A percentile compares a stretch with the other conserved stretches of the same genome.
phyloP scores from a whole-genome alignment of 2,797 vertebrate species.

The Centropyge bicolor region DNA sequence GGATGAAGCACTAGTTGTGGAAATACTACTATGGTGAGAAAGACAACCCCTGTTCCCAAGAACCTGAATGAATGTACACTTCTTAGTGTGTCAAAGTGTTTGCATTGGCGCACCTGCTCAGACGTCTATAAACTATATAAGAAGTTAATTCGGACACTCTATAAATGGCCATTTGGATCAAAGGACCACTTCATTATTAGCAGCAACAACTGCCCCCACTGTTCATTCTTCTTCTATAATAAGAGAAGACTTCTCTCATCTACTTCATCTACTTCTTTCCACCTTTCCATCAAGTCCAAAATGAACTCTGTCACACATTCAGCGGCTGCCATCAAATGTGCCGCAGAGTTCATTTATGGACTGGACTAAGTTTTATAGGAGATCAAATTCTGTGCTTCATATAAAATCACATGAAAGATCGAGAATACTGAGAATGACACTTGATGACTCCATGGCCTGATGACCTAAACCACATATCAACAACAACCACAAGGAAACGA shows the following conservation, averaged over 20 bases:
- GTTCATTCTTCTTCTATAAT: neutral
- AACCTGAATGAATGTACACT: constrained; percentile 25
- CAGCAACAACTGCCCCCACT: too few relatives aligned
- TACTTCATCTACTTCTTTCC: too few relatives aligned
- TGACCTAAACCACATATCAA: neutral
- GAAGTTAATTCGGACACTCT: neutral
- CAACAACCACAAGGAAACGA: neutral
- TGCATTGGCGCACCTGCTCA: neutral
- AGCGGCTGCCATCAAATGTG: neutral
- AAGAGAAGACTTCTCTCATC: neutral
- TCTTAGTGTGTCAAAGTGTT: neutral
- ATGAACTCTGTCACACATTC: neutral
- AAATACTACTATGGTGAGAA: constrained; percentile 37
- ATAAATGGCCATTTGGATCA: neutral
- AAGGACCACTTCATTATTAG: neutral
- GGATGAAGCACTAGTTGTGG: constrained; percentile 18
- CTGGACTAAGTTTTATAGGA: neutral
- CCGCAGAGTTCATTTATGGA: neutral
- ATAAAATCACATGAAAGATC: neutral
- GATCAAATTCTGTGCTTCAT: neutral
- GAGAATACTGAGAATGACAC: neutral
- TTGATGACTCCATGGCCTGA: neutral
- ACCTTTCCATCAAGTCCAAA: neutral
- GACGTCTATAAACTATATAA: neutral
- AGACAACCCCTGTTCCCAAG: neutral